A percentile compares a stretch with the other conserved stretches of the same genome.
Evolutionary conservation across 2,888 invertebrate species (phyloP).

Genomic region (Cheilosia soror): DNA sequence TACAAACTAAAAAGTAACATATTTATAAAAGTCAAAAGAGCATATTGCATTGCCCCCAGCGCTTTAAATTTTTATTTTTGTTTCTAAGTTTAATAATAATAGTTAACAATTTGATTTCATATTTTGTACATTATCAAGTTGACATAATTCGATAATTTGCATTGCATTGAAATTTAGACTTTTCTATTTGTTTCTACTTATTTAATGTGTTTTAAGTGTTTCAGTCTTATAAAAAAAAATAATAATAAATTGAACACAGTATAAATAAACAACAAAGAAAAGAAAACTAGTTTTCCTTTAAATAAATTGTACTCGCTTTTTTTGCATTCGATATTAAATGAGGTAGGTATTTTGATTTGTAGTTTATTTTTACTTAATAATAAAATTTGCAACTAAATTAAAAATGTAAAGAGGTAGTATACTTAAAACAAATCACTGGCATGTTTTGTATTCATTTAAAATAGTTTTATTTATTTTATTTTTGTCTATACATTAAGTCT

Average conservation of each 20-base stretch:
- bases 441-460: slow-evolving; percentile 52
- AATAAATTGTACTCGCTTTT: slow-evolving; percentile 75
- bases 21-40: slow-evolving; percentile 61
- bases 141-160: slow-evolving; percentile 35
- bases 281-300: slow-evolving; percentile 24
- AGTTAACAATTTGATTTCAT: slow-evolving; percentile 43
- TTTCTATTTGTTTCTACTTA: slow-evolving; percentile 3
- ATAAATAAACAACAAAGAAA: slow-evolving; percentile 56
- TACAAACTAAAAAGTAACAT: slow-evolving; percentile 19
- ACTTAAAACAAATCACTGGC: slow-evolving; percentile 76
- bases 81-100: slow-evolving; percentile 47
- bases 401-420: slow-evolving; percentile 60
- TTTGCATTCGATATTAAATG: slow-evolving; percentile 41
- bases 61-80: slow-evolving; percentile 47
- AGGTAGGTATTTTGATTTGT: slow-evolving; percentile 65
- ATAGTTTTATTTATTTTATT: background rate
- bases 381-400: slow-evolving; percentile 52
- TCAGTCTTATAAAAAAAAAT: slow-evolving; percentile 65
- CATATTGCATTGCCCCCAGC: slow-evolving; percentile 78
- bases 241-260: slow-evolving; percentile 55
- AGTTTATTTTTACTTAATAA: slow-evolving; percentile 47
- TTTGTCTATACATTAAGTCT: slow-evolving; percentile 28
- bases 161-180: slow-evolving; percentile 41
- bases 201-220: slow-evolving; percentile 39
- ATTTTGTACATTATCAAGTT: slow-evolving; percentile 69